A percentile compares a stretch with the other conserved stretches of the same genome.
Evolutionary conservation across 2,113 vertebrate genomes (phyloP).

Genomic region (Scomber japonicus): DNA sequence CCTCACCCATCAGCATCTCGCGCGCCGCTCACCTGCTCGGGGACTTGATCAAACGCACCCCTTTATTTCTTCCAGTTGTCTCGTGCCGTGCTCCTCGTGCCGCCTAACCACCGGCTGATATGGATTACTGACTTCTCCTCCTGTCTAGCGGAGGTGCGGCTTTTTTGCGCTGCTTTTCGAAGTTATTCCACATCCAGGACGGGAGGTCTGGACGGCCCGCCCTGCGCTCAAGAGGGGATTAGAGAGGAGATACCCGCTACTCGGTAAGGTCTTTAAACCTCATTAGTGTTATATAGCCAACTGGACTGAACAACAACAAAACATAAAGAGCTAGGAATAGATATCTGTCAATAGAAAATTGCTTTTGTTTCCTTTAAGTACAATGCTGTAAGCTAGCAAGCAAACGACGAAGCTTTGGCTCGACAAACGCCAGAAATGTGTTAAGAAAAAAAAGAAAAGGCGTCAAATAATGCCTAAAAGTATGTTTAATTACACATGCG

Average conservation of each 20-base stretch:
- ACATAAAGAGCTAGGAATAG: neutral
- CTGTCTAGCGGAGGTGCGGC: slow-evolving; percentile 29
- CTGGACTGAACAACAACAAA: neutral
- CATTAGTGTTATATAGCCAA: neutral
- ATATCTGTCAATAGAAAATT: neutral
- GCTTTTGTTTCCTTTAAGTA: slow-evolving; percentile 20
- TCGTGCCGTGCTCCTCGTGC: slow-evolving; percentile 10
- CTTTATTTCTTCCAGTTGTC: neutral
- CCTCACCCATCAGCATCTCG: slow-evolving; percentile 20
- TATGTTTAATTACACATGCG: neutral
- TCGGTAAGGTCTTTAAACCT: slow-evolving; percentile 68
- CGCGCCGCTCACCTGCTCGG: slow-evolving; percentile 67
- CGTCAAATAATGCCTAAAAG: neutral
- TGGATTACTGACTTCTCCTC: slow-evolving; percentile 52
- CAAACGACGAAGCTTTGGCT: neutral
- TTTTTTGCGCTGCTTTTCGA: slow-evolving; percentile 35
- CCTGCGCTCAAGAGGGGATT: slow-evolving; percentile 66
- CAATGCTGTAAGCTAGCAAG: neutral
- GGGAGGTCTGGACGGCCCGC: slow-evolving; percentile 37
- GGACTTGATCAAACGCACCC: slow-evolving; percentile 14
- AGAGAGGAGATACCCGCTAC: slow-evolving; percentile 38
- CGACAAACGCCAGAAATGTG: neutral
- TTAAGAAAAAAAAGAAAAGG: neutral
- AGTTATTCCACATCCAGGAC: slow-evolving; percentile 56
- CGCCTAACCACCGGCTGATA: neutral